Percentiles rank a stretch among this genome's conserved stretches.
These are phyloP conservation scores for Mohoua ochrocephala DNA, from an alignment of 2,113 vertebrate species.

Conservation along the genomic window DNA sequence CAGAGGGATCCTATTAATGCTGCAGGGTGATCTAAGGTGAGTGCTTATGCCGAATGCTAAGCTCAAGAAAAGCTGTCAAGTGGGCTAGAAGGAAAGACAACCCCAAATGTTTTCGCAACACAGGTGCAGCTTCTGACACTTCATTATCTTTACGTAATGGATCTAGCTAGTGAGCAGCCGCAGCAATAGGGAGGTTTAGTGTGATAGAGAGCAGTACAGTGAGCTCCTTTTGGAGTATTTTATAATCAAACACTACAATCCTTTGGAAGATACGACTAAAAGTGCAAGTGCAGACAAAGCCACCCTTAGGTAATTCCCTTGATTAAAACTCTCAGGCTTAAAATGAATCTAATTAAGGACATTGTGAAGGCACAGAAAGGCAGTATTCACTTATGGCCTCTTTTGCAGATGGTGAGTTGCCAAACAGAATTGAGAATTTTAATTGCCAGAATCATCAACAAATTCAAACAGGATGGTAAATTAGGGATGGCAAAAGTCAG, in stretches of 20 bases:
- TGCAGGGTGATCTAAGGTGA: neutral
- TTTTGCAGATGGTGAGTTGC: constrained; percentile 17
- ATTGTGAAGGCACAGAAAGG: neutral
- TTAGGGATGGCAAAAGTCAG: neutral
- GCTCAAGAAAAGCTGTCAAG: neutral
- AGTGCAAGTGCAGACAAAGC: constrained; percentile 2
- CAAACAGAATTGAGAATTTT: constrained; percentile 6
- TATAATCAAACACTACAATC: constrained; percentile 16
- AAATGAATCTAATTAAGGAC: constrained; percentile 45
- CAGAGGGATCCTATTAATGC: neutral
- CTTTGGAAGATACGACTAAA: neutral
- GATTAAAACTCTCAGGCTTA: constrained; percentile 33
- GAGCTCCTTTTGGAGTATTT: neutral
- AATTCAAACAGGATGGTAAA: neutral
- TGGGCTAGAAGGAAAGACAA: neutral
- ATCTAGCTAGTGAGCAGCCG: neutral
- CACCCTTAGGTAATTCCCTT: constrained; percentile 37
- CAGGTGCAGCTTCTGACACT: neutral
- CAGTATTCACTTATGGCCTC: neutral
- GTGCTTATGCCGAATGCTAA: neutral
- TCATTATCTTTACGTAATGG: neutral
- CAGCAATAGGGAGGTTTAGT: neutral
- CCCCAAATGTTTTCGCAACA: neutral
- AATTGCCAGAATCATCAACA: neutral
- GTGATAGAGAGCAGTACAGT: neutral